These are phyloP conservation scores for Progne subis DNA, from an alignment of 2,113 vertebrate species.

Conservation along the genomic window DNA sequence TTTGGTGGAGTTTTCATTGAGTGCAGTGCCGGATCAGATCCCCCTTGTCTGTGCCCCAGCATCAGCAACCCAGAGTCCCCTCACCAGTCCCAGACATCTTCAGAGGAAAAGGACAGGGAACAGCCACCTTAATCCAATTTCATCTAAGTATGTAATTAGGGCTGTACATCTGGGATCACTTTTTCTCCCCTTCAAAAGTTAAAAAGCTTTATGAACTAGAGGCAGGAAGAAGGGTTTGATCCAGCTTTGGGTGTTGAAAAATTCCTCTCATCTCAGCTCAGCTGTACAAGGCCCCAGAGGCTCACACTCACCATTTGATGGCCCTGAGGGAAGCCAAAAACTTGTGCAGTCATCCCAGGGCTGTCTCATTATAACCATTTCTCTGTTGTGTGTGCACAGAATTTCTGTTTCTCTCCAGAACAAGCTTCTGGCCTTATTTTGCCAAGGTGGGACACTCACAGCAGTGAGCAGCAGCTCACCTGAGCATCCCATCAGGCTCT, in stretches of 20 bases:
- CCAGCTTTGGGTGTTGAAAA: conserved; percentile 62
- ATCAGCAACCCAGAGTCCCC: not conserved
- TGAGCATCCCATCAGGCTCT: not conserved
- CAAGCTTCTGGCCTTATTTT: not conserved
- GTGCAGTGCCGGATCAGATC: not conserved
- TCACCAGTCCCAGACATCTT: not conserved
- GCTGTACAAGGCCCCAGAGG: conserved; percentile 30
- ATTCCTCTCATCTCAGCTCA: conserved; percentile 59
- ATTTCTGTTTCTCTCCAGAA: not conserved
- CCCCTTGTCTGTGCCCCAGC: not conserved
- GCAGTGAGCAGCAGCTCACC: not conserved
- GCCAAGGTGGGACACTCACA: not conserved
- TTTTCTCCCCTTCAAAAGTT: conserved; percentile 60
- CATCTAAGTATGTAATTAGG: conserved; percentile 67
- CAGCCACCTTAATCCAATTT: conserved; percentile 68
- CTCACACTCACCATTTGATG: not conserved
- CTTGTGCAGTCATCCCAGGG: not conserved
- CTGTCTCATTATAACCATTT: not conserved
- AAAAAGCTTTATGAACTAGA: conserved; percentile 60
- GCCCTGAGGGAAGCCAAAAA: conserved; percentile 20
- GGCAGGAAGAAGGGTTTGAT: conserved; percentile 57
- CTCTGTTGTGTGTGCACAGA: not conserved
- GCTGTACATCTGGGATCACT: conserved; percentile 68
- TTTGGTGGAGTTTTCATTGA: not conserved
- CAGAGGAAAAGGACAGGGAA: conserved; percentile 47